Evolutionary conservation across 2,797 vertebrate genomes (phyloP).

Genomic region (Malurus leucopterus): DNA sequence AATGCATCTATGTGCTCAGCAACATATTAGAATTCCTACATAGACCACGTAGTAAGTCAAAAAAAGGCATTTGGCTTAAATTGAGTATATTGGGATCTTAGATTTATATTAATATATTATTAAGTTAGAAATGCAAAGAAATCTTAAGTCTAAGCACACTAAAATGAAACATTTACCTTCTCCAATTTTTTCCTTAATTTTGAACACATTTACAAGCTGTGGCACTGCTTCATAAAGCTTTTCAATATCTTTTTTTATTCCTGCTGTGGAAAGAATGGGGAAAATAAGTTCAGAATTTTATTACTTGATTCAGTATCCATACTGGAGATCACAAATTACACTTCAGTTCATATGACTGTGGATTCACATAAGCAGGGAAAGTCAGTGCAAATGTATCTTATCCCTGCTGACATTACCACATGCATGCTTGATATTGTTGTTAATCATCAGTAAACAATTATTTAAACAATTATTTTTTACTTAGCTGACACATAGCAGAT

Average conservation of each 20-base stretch:
- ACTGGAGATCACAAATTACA: background rate
- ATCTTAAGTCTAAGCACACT: background rate
- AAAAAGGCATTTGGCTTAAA: background rate
- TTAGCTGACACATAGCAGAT: background rate
- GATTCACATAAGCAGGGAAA: background rate
- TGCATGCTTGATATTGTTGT: background rate
- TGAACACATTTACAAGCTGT: slow-evolving; percentile 86
- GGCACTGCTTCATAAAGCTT: slow-evolving; percentile 89
- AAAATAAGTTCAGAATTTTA: background rate
- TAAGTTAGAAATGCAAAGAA: background rate
- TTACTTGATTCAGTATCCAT: background rate
- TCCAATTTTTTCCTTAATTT: slow-evolving; percentile 90
- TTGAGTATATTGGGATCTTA: background rate
- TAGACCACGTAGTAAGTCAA: background rate
- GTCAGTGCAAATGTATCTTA: background rate
- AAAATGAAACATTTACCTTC: slow-evolving; percentile 80
- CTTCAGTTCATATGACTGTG: background rate
- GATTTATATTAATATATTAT: background rate
- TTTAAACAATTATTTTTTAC: background rate
- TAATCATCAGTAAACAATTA: too few relatives aligned
- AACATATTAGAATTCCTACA: background rate
- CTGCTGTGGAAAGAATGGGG: slow-evolving; percentile 60
- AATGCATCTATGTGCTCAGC: background rate
- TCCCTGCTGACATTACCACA: background rate
- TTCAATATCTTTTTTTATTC: slow-evolving; percentile 85